Conservation (phyloP, 2,113 vertebrate species). For the Pelobates fuscus region DNA sequence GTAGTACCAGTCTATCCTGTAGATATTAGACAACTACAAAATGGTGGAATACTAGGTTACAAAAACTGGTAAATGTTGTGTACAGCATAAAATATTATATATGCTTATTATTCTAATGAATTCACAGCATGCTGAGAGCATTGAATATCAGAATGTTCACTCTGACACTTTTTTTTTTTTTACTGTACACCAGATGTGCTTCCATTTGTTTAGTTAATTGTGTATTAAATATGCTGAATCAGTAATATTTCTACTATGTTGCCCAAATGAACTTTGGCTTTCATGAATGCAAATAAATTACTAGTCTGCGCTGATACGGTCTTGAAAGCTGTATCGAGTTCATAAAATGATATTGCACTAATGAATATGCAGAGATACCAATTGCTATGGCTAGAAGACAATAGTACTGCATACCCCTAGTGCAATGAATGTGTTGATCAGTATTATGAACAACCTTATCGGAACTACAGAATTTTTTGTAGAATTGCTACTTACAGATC, state of each 20-base stretch:
- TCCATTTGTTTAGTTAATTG: slow-evolving; percentile 54
- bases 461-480: too few relatives aligned
- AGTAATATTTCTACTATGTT: slow-evolving; percentile 39
- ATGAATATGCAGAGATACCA: too few relatives aligned
- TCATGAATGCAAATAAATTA: slow-evolving; percentile 23
- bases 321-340: not conserved
- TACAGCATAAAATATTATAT: too few relatives aligned
- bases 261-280: slow-evolving; percentile 32
- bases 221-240: slow-evolving; percentile 57
- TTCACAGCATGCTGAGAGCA: slow-evolving; percentile 52
- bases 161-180: slow-evolving; percentile 53
- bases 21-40: too few relatives aligned
- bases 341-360: slow-evolving; percentile 8
- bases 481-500: too few relatives aligned
- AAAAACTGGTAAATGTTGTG: too few relatives aligned
- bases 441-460: too few relatives aligned
- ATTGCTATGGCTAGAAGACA: too few relatives aligned
- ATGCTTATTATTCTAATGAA: slow-evolving; percentile 53
- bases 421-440: too few relatives aligned
- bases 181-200: slow-evolving; percentile 51
- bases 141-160: slow-evolving; percentile 53
- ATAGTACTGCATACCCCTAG: too few relatives aligned
- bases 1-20: too few relatives aligned
- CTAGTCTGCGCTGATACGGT: slow-evolving; percentile 28
- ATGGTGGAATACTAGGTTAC: too few relatives aligned